These are phyloP conservation scores for Ianthella basta DNA, from an alignment of 37 sponge, comb jelly and placozoan species.

Conservation along the genomic window DNA sequence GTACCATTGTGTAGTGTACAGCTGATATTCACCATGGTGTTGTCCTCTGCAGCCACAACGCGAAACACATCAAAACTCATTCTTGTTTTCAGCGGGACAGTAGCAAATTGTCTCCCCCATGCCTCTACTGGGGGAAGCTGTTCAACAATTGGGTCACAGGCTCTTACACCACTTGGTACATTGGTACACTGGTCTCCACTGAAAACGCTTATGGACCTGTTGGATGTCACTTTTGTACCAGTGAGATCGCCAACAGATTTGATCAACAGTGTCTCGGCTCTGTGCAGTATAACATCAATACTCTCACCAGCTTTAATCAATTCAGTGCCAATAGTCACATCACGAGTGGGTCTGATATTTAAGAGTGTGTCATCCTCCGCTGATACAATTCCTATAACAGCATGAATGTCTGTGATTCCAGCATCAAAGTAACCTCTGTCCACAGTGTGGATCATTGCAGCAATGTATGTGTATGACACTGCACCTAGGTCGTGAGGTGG, in stretches of 20 bases:
- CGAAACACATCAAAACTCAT: slow-evolving; percentile 20
- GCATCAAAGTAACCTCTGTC: background rate
- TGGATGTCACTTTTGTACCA: slow-evolving; percentile 40
- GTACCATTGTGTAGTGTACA: slow-evolving; percentile 10
- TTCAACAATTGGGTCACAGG: slow-evolving; percentile 62
- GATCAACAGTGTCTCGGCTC: background rate
- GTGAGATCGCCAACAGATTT: slow-evolving; percentile 12
- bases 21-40: slow-evolving; percentile 38
- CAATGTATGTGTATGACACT: slow-evolving; percentile 30
- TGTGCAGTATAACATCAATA: background rate
- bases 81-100: slow-evolving; percentile 41
- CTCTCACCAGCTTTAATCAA: background rate
- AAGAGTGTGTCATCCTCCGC: background rate
- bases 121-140: slow-evolving; percentile 57
- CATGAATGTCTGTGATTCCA: slow-evolving; percentile 13
- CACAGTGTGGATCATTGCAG: background rate
- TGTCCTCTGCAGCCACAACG: slow-evolving; percentile 36
- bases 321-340: too few species aligned
- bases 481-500: slow-evolving; percentile 26
- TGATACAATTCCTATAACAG: slow-evolving; percentile 4
- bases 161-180: slow-evolving; percentile 4
- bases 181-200: slow-evolving; percentile 39
- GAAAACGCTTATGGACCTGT: slow-evolving; percentile 41
- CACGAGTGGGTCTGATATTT: too few species aligned
- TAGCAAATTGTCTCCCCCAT: slow-evolving; percentile 54